Evolutionary conservation across 2,888 invertebrate genomes (phyloP), one percentile per base, ranked within the genome.

Genomic region (Pachymerium ferrugineum): DNA sequence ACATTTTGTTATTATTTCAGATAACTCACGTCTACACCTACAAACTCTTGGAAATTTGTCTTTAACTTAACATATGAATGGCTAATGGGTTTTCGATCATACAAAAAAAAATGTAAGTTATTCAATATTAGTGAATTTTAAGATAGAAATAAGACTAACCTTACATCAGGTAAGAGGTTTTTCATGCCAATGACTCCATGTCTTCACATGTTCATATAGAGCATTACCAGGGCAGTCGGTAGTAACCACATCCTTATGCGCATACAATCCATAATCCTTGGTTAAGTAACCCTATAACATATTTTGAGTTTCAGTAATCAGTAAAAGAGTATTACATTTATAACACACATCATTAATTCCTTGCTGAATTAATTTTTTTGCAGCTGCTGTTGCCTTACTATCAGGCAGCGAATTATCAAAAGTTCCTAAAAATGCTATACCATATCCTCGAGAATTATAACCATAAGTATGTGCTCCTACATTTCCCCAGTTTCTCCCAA

Each of bases 391-490:
- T 35, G 80, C 80, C 0, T 67, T 70, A 5, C 77, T 70, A 35
- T 77, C 78, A 2, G 81, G 81, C 6, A 77, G 72, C 14, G 78
- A 75, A 10, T 76, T 67, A 5, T 76, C 77, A 76, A 77, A 81
- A 72, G 80, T 78, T 1, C 81, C 81, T 76, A 81, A 79, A 29
- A 80, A 75, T n/a, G 78, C 79, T 28, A 81, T 78, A 0, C 80
- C 81, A 0, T 79, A 76, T 1, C 79, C 77, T 3, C 77, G 76
- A 33, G 75, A 70, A 71, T 81, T 81, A 78, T 79, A 80, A 12
- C 77, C 76, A 25, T 76, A 76, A 1, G 81, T 80, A 72, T 81
- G 81, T 10, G 80, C 80, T 0, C 81, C 81, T 1, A 80, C 78
- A 22, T 78, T 70, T 54, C 79, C 82, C 81, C 81, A 81, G 12